These are phyloP conservation scores for Microplitis deprimator DNA, from an alignment of 2,888 invertebrate species.

Conservation along the genomic window DNA sequence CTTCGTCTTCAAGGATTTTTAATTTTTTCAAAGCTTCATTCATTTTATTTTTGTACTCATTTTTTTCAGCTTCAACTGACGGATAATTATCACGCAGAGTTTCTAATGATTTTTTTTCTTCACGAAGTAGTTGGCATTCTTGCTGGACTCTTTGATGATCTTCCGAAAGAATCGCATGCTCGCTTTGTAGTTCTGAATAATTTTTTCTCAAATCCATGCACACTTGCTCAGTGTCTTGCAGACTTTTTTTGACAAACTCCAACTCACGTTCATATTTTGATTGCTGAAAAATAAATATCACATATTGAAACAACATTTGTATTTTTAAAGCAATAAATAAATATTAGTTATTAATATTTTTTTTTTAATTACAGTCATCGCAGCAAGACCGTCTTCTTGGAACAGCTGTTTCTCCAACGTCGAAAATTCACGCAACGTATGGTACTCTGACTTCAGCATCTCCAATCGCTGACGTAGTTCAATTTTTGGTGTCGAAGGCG, in stretches of 20 bases:
- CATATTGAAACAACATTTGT: not conserved
- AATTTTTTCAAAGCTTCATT: slow-evolving; percentile 50
- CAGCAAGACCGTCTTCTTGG: slow-evolving; percentile 63
- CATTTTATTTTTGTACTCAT: slow-evolving; percentile 44
- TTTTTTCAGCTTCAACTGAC: slow-evolving; percentile 46
- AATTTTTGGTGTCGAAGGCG: slow-evolving; percentile 63
- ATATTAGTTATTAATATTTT: not conserved
- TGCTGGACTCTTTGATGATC: not conserved
- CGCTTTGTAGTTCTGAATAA: slow-evolving; percentile 50
- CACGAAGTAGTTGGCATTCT: slow-evolving; percentile 35
- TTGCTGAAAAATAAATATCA: slow-evolving; percentile 35
- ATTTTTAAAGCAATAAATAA: not conserved
- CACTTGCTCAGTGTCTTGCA: slow-evolving; percentile 47
- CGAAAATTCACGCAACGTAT: slow-evolving; percentile 75
- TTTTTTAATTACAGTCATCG: slow-evolving; percentile 41
- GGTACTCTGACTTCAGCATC: slow-evolving; percentile 73
- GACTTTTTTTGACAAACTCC: slow-evolving; percentile 41
- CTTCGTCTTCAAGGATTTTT: slow-evolving; percentile 47
- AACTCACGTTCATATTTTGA: slow-evolving; percentile 39
- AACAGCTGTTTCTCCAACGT: slow-evolving; percentile 75
- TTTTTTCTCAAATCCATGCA: slow-evolving; percentile 50
- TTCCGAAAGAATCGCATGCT: slow-evolving; percentile 22
- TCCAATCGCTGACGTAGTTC: slow-evolving; percentile 62
- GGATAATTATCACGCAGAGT: slow-evolving; percentile 41
- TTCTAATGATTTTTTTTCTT: slow-evolving; percentile 45